These are phyloP conservation scores for Brevimyrus niger DNA, from an alignment of 2,113 vertebrate genomes.

Conservation along the genomic window DNA sequence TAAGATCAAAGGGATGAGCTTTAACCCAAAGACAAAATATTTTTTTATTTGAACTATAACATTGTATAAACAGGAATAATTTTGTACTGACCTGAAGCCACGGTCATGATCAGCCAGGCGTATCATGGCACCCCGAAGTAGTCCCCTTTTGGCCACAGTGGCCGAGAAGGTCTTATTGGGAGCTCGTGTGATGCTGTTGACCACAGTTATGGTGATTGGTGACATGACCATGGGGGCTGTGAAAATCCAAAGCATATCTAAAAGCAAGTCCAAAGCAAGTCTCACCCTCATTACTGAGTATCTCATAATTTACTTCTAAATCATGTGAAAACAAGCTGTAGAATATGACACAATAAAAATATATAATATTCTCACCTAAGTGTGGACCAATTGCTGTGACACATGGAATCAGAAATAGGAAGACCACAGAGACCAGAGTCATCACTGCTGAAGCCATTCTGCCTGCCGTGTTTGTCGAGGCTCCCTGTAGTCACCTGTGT, in stretches of 20 bases:
- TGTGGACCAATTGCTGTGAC: background rate
- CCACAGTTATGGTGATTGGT: slow-evolving; percentile 29
- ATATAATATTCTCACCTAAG: background rate
- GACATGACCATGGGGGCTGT: background rate
- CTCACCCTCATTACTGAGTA: background rate
- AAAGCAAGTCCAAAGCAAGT: background rate
- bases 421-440: background rate
- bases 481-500: background rate
- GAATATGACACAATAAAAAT: background rate
- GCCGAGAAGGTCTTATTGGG: slow-evolving; percentile 18
- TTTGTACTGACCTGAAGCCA: slow-evolving; percentile 35
- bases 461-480: background rate
- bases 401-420: background rate
- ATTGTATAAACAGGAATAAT: background rate
- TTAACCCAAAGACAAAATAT: background rate
- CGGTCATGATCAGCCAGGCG: slow-evolving; percentile 19
- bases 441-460: background rate
- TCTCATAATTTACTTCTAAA: background rate
- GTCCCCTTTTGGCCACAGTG: slow-evolving; percentile 21
- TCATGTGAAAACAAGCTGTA: background rate
- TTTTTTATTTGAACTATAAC: background rate
- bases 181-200: background rate
- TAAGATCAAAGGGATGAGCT: background rate
- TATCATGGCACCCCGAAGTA: slow-evolving; percentile 42
- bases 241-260: background rate